Evolutionary conservation across 2,888 invertebrate species (phyloP).

Genomic region (Cephus runcator): DNA sequence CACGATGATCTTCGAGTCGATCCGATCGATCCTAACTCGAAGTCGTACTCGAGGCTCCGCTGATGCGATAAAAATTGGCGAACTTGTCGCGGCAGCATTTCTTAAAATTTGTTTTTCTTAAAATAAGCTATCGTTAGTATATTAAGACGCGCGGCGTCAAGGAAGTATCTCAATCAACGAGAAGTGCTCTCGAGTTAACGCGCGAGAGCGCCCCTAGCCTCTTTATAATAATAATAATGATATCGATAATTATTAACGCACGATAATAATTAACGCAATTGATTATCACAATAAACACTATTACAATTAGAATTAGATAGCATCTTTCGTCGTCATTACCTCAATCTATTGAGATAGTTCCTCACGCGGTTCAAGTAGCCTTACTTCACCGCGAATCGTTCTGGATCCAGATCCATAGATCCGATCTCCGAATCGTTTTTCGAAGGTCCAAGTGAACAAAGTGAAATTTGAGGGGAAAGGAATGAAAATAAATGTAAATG

Average conservation of each 20-base stretch:
- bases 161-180: conserved; percentile 50
- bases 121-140: conserved; percentile 25
- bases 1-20: too few species aligned
- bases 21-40: too few species aligned
- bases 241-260: neutral
- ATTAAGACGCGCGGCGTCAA: conserved; percentile 41
- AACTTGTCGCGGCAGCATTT: conserved; percentile 61
- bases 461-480: neutral
- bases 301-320: conserved; percentile 8
- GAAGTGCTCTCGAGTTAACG: conserved; percentile 30
- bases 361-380: conserved; percentile 37
- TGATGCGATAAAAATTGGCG: conserved; percentile 43
- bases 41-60: conserved; percentile 46
- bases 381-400: conserved; percentile 16
- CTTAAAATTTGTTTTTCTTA: neutral
- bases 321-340: conserved; percentile 46
- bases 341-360: conserved; percentile 59
- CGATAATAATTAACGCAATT: neutral
- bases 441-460: neutral
- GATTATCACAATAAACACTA: neutral
- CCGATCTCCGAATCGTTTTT: neutral
- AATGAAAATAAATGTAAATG: neutral
- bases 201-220: conserved; percentile 13
- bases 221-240: neutral
- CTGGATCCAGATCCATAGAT: conserved; percentile 10